phyloP scores from a whole-genome alignment of 2,113 vertebrate species.

The Notechis scutatus region DNA sequence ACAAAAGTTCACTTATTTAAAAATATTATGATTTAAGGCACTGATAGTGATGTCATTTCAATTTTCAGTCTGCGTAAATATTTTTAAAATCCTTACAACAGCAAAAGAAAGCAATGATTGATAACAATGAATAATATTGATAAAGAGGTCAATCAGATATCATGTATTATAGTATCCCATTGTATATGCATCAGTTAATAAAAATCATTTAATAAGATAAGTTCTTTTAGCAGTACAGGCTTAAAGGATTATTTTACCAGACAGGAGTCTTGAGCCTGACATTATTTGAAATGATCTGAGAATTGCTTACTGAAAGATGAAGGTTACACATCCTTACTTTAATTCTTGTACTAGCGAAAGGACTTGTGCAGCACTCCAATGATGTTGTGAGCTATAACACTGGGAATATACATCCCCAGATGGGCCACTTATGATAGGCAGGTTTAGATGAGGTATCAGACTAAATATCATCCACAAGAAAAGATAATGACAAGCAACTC shows the following conservation, averaged over 20 bases:
- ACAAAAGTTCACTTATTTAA: constrained; percentile 45
- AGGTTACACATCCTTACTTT: neutral
- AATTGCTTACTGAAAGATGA: constrained; percentile 37
- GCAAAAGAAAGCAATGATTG: constrained; percentile 59
- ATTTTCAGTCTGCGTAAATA: constrained; percentile 69
- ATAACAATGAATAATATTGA: constrained; percentile 50
- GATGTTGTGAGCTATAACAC: neutral
- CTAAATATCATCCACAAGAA: neutral
- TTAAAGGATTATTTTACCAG: constrained; percentile 65
- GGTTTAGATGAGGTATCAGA: neutral
- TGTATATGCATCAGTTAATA: constrained; percentile 27
- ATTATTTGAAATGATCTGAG: constrained; percentile 53
- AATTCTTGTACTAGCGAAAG: neutral
- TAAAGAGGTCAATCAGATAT: constrained; percentile 45
- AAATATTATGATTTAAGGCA: constrained; percentile 61
- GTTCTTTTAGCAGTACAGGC: constrained; percentile 37
- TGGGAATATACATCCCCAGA: neutral
- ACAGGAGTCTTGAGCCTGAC: constrained; percentile 55
- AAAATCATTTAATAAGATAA: constrained; percentile 35
- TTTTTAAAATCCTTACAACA: constrained; percentile 57
- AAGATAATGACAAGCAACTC: neutral
- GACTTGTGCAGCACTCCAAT: neutral
- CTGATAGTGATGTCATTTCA: constrained; percentile 58
- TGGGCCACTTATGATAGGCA: neutral
- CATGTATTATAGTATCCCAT: constrained; percentile 9